Evolutionary conservation across 1,140 invertebrate species (phyloP).

Genomic region (Scylla paramamosain): DNA sequence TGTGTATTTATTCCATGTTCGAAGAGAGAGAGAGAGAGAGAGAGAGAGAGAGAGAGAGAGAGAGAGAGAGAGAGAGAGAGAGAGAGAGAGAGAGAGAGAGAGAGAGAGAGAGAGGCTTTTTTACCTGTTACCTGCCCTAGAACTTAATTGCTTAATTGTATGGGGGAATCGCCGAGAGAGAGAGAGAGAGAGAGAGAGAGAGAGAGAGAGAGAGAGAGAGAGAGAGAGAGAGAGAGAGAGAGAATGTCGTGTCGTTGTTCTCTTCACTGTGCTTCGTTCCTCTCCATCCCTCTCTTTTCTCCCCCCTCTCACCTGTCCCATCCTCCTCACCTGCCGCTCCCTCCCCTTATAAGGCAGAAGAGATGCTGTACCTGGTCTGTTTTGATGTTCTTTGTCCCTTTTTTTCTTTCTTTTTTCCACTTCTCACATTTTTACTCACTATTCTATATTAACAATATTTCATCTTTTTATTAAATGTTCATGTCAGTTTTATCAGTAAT

Average conservation of each 20-base stretch:
- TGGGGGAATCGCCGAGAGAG: not conserved
- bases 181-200: not conserved
- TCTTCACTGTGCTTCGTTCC: not conserved
- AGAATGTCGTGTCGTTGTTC: not conserved
- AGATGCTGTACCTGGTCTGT: not conserved
- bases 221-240: conserved; percentile 20
- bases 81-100: not conserved
- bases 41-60: not conserved
- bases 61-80: not conserved
- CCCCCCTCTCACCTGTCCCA: not conserved
- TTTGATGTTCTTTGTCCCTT: not conserved
- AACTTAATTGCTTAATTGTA: not conserved
- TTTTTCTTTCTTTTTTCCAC: not conserved
- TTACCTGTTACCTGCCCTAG: not conserved
- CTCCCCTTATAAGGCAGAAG: not conserved
- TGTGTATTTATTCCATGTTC: too few species aligned
- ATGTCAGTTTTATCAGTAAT: too few species aligned
- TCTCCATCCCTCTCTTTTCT: not conserved
- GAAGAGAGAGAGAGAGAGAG: too few species aligned
- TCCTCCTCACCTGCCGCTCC: not conserved
- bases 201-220: not conserved
- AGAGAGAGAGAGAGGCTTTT: not conserved
- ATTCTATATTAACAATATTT: too few species aligned
- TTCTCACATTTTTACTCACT: too few species aligned
- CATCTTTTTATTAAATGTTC: too few species aligned